phyloP scores from a whole-genome alignment of 1,140 invertebrate species.

The Harlomillsia oculata region DNA sequence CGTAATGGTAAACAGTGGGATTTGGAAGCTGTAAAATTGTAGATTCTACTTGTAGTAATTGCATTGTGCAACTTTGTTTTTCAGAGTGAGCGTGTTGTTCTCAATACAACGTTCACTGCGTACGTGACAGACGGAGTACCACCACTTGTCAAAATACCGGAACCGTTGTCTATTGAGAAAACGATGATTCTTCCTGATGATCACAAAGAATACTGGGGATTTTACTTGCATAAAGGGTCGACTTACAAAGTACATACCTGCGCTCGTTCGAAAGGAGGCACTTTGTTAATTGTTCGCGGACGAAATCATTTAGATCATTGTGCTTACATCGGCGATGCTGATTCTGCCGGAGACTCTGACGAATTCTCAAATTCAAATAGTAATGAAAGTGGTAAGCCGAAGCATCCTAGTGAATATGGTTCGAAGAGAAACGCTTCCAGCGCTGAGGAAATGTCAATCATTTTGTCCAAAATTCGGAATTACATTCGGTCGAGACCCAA shows the following conservation, averaged over 20 bases:
- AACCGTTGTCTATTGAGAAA: constrained; percentile 56
- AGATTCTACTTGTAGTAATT: no score
- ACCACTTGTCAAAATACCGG: constrained; percentile 44
- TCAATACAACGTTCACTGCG: constrained; percentile 65
- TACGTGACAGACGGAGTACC: constrained; percentile 56
- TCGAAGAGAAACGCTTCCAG: neutral
- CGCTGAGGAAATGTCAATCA: constrained; percentile 18
- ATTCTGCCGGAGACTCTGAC: constrained; percentile 33
- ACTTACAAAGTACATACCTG: constrained; percentile 62
- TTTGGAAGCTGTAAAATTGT: no score
- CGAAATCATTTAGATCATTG: constrained; percentile 65
- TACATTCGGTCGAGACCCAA: constrained; percentile 22
- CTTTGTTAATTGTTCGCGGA: constrained; percentile 61
- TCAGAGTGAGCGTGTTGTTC: constrained; percentile 56
- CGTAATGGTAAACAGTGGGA: no score
- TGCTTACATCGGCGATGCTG: constrained; percentile 65
- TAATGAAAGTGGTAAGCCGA: neutral
- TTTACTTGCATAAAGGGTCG: constrained; percentile 64
- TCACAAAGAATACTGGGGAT: constrained; percentile 74
- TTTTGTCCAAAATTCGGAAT: constrained; percentile 27
- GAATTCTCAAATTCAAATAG: constrained; percentile 28
- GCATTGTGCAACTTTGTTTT: constrained; percentile 19
- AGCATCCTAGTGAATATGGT: neutral
- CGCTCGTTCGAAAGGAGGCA: constrained; percentile 62
- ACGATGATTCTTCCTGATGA: constrained; percentile 61